A percentile compares a stretch with the other conserved stretches of the same genome.
Evolutionary conservation across 2,113 vertebrate species (phyloP).

Genomic region (Rousettus leschenaultii): DNA sequence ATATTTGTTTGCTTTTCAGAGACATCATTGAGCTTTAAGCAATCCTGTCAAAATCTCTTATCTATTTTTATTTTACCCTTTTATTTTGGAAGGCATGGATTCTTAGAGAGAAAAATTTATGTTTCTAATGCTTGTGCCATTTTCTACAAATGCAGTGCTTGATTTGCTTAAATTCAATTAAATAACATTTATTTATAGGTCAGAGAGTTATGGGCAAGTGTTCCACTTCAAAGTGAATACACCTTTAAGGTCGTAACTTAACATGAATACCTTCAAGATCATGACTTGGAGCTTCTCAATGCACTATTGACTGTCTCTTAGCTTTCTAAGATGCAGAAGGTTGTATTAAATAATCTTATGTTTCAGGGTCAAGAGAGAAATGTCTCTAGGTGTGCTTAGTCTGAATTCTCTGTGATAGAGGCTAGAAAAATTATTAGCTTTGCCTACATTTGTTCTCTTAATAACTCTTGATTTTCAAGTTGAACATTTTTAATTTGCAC

Average conservation of each 20-base stretch:
- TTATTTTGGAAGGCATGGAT: neutral
- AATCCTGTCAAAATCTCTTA: neutral
- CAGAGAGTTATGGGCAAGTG: neutral
- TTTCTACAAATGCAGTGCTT: neutral
- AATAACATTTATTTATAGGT: neutral
- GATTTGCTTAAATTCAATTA: slow-evolving; percentile 17
- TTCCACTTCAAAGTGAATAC: neutral
- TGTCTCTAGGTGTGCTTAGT: neutral
- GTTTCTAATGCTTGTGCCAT: neutral
- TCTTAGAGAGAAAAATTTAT: neutral
- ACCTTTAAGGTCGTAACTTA: neutral
- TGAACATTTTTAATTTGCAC: neutral
- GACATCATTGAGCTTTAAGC: neutral
- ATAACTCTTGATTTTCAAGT: slow-evolving; percentile 1
- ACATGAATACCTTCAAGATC: neutral
- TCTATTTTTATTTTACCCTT: neutral
- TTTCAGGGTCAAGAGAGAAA: slow-evolving; percentile 12
- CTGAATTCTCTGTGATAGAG: neutral
- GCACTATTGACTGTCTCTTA: neutral
- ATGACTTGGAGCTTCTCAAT: neutral
- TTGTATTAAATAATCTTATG: neutral
- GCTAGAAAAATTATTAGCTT: neutral
- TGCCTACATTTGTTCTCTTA: neutral
- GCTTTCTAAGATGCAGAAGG: neutral
- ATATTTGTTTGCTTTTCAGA: neutral